phyloP scores from a whole-genome alignment of 2,113 vertebrate genomes.

The Ciconia maguari region DNA sequence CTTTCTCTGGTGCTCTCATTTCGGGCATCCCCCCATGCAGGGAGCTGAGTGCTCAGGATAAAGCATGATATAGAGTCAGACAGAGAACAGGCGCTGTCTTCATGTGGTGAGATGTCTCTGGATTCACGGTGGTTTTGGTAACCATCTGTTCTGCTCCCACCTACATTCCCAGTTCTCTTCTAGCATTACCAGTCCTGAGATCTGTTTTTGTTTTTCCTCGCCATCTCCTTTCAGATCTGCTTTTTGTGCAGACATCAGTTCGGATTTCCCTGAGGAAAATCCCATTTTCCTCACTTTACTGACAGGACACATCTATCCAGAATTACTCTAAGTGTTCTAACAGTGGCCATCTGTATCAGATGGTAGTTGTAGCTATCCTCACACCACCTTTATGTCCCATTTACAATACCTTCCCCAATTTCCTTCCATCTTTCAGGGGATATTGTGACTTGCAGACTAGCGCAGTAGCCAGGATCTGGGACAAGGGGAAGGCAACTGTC shows the following conservation, averaged over 20 bases:
- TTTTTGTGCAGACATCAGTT: neutral
- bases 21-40: fast-evolving
- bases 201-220: neutral
- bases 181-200: neutral
- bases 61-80: neutral
- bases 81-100: neutral
- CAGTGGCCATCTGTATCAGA: neutral
- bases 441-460: too few species aligned
- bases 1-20: neutral
- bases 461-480: neutral
- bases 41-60: neutral
- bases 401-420: neutral
- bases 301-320: neutral
- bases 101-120: neutral
- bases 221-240: neutral
- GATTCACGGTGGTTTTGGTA: neutral
- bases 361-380: neutral
- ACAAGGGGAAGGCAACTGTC: too few species aligned
- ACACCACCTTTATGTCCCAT: neutral
- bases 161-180: neutral
- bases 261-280: neutral
- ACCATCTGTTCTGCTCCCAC: neutral
- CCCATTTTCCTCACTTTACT: neutral
- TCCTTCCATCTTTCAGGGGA: neutral
- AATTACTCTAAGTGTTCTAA: neutral